Conservation (phyloP, 1,140 invertebrate genomes). For the Maniola jurtina region DNA sequence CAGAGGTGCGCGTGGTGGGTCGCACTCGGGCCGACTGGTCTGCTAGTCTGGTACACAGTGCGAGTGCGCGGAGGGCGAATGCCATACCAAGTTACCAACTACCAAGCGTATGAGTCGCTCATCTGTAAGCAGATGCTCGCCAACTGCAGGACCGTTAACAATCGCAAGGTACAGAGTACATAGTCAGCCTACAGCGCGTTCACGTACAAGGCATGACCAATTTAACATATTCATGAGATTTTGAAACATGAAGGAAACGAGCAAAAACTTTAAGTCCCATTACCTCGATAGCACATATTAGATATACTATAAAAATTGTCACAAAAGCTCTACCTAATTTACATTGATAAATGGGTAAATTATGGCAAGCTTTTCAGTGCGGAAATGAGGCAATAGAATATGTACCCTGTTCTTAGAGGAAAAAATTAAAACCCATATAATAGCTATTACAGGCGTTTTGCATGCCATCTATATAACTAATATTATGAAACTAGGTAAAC, state of each 20-base stretch:
- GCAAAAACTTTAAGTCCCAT: neutral
- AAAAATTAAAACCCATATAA: too few species aligned
- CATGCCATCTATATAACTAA: too few species aligned
- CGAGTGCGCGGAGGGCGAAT: slow-evolving; percentile 45
- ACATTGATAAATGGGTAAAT: too few species aligned
- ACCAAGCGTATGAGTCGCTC: slow-evolving; percentile 22
- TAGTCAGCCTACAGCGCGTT: neutral
- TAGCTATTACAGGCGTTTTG: too few species aligned
- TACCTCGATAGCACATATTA: neutral
- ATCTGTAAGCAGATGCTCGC: slow-evolving; percentile 16
- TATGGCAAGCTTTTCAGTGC: too few species aligned
- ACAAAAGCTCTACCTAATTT: too few species aligned
- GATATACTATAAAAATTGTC: too few species aligned
- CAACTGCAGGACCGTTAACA: slow-evolving; percentile 15
- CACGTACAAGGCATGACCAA: neutral
- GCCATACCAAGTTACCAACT: slow-evolving; percentile 12
- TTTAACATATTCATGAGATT: neutral
- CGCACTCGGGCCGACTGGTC: slow-evolving; percentile 58
- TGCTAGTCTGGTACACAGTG: slow-evolving; percentile 16
- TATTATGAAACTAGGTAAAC: too few species aligned
- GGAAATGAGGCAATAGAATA: too few species aligned
- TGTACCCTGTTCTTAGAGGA: too few species aligned
- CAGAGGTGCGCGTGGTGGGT: slow-evolving; percentile 62
- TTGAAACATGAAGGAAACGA: neutral
- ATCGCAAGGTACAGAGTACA: neutral